Evolutionary conservation across 2,888 invertebrate species (phyloP).

Genomic region (Lamellibrachia columna): DNA sequence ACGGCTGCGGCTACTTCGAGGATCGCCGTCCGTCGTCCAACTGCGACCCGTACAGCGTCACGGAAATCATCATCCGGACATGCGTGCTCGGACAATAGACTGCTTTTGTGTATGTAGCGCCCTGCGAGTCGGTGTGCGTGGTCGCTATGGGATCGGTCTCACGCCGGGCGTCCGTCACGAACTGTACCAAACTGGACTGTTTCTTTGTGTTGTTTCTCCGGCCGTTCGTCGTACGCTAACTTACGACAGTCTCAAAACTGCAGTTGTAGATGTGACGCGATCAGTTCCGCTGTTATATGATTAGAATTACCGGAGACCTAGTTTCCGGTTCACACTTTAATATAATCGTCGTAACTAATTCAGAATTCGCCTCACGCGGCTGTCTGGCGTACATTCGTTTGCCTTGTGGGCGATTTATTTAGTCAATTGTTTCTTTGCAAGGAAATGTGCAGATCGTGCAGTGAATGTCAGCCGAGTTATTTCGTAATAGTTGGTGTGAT

Average conservation of each 20-base stretch:
- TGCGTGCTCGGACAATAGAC: slow-evolving; percentile 18
- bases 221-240: neutral
- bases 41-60: slow-evolving; percentile 51
- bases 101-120: neutral
- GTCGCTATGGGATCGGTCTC: neutral
- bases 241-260: neutral
- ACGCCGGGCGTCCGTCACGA: neutral
- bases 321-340: neutral
- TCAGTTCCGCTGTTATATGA: neutral
- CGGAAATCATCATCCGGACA: slow-evolving; percentile 47
- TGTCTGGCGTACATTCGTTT: neutral
- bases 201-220: neutral
- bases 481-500: neutral
- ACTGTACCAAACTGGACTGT: neutral
- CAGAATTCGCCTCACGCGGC: neutral
- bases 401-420: neutral
- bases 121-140: neutral
- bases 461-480: neutral
- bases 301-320: neutral
- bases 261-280: neutral
- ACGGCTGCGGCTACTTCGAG: slow-evolving; percentile 84
- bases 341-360: neutral
- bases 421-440: neutral
- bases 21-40: slow-evolving; percentile 75
- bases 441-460: neutral